Conservation (phyloP, 2,113 vertebrate species). For the Charina bottae region DNA sequence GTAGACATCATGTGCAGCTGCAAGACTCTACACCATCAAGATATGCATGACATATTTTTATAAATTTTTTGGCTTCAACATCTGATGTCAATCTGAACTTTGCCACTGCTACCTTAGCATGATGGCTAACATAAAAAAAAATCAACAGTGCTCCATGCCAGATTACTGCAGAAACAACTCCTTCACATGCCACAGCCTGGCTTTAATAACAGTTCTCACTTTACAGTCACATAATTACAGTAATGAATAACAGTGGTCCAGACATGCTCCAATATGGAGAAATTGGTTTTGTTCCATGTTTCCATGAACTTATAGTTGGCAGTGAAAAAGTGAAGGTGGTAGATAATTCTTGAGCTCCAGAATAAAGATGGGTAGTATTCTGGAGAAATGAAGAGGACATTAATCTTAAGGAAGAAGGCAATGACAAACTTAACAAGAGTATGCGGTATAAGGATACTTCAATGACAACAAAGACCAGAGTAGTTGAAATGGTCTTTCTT, state of each 20-base stretch:
- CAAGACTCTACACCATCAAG: neutral
- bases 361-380: neutral
- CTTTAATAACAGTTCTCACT: conserved; percentile 64
- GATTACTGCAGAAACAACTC: conserved; percentile 52
- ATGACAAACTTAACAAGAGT: neutral
- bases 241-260: conserved; percentile 59
- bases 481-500: neutral
- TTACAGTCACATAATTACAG: conserved; percentile 43
- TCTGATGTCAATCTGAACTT: conserved; percentile 70
- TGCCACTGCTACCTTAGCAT: conserved; percentile 69
- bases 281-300: conserved; percentile 9
- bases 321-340: neutral
- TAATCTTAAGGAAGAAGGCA: neutral
- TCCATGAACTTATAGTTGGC: neutral
- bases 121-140: conserved; percentile 59
- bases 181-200: conserved; percentile 65
- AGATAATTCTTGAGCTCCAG: neutral
- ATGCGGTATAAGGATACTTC: neutral
- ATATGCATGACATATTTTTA: conserved; percentile 53
- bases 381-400: neutral
- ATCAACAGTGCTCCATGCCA: conserved; percentile 51
- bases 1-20: neutral
- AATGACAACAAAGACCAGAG: neutral
- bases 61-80: conserved; percentile 40
- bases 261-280: neutral